Percentiles rank a stretch among this genome's conserved stretches.
phyloP scores from a whole-genome alignment of 2,888 invertebrate species.

The Oegoconia quadripuncta region DNA sequence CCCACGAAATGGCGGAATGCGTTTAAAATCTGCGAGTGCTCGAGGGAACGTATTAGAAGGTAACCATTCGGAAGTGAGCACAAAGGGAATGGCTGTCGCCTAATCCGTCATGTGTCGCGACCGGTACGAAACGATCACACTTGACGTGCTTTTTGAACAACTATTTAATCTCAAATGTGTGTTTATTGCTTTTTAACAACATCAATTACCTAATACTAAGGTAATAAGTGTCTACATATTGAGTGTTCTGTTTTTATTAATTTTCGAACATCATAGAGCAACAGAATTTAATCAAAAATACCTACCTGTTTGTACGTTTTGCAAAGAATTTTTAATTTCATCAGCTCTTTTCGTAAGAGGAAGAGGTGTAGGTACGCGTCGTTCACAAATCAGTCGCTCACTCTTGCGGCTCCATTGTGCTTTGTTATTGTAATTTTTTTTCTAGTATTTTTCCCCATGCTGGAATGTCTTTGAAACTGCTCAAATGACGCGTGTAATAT shows the following conservation, averaged over 20 bases:
- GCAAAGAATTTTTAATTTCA: conserved; percentile 64
- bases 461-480: conserved; percentile 76
- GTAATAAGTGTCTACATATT: not conserved
- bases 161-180: no score
- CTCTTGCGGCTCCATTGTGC: conserved; percentile 46
- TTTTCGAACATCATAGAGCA: not conserved
- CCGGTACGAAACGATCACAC: conserved; percentile 1
- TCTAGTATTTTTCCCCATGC: conserved; percentile 27
- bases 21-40: conserved; percentile 72
- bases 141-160: conserved; percentile 21
- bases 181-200: not conserved
- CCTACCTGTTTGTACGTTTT: not conserved
- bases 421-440: conserved; percentile 76
- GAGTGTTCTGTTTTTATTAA: not conserved
- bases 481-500: conserved; percentile 78
- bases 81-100: conserved; percentile 51
- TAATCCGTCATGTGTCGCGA: conserved; percentile 69
- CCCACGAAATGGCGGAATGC: conserved; percentile 72
- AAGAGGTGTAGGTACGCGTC: conserved; percentile 19
- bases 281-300: not conserved
- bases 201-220: not conserved
- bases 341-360: conserved; percentile 35
- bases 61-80: conserved; percentile 71
- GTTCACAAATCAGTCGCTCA: conserved; percentile 44
- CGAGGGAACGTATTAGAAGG: conserved; percentile 60